Base-by-base conservation (phyloP, 2,113 vertebrate species). In the Marmota monax region DNA sequence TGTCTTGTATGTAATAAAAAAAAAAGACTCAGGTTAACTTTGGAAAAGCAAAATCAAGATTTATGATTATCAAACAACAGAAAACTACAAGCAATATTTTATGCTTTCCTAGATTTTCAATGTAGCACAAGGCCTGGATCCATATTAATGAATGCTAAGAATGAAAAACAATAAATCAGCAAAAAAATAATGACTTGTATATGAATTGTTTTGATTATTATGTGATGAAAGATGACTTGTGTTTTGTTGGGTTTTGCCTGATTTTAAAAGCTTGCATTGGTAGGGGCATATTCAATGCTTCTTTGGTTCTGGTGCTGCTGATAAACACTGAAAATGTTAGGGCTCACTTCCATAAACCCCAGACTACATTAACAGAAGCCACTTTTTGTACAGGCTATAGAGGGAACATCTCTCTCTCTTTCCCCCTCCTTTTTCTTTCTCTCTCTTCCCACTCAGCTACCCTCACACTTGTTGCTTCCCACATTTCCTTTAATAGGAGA, bases 1-100 rank as follows among this genome's bases (percentile, higher is more conserved):
- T 45, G 45, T 45, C 45, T 45, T 45, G 45, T 9, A 8, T 45
- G 45, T 45, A 45, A 45, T 45, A 9, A 45, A 45, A 45, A 45
- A 45, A 45, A 45, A 96, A 93, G 92, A 29, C 4, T 61, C 56
- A 79, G 56, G 18, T 82, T 84, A 97, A 89, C 23, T 79, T 80
- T 90, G 92, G 92, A 89, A 92, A 63, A 25, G 85, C 84, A 92
- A 70, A 87, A 65, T 87, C 48, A 96, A 87, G 85, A 65, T 70
- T 72, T 29, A 37, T 37, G 37, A 67, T 69, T 58, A 48, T 74
- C 58, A 76, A 94, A 86, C 20, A 80, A 53, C 7, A 65, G 53
- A 63, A 63, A 80, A 63, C 8, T 25, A 27, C 9, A 63, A 56
- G 18, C 5, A 72, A 84, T 37, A 51, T 67, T 13, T 80, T 51